Base-by-base conservation (phyloP, 2,888 invertebrate genomes). In the Phoenoteleia sp. region DNA sequence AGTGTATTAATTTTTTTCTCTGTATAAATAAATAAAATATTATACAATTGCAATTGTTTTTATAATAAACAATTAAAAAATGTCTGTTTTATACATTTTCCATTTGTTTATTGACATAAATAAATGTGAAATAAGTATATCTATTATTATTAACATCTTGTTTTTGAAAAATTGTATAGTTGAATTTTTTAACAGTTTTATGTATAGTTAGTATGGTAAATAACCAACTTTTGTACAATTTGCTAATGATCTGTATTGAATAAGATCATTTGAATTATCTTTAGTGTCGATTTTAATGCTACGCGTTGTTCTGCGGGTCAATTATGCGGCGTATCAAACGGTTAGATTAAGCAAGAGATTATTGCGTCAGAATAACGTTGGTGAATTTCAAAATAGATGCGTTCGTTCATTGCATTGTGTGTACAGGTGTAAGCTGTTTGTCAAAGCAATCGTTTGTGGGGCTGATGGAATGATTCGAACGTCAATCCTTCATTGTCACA, bases 401-500 rank as follows among this genome's bases (percentile, higher is more conserved):
- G 75, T 77, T 72, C 62, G 62, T 80, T 75, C 75, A 69, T 81
- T 81, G 71, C 33, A 64, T 84, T 76, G 74, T 69, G 56, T 67
- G 72, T 72, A 84, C 81, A 84, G 84, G 84, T 81, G 84, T 81
- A 81, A 85, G 81, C 84, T 79, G 81, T 82, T 75, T 82, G 81
- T 84, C 80, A 84, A 71, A 79, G 77, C 79, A 82, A 79, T 81
- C 77, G 85, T 82, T 74, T 49, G 79, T 42, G 36, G 52, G 58
- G 39, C 58, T 49, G 76, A 84, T 66, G 72, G 76, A 81, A 81
- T 74, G 85, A 85, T 81, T 66, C 64, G 64, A 82, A 82, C 75
- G 81, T 81, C 85, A 82, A 82, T 85, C 82, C 85, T 80, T 85
- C 79, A 79, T 82, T 85, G 79, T 82, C 79, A 85, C 75, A 79